Evolutionary conservation across 2,113 vertebrate genomes (phyloP).

Genomic region (Marcusenius ussheri): DNA sequence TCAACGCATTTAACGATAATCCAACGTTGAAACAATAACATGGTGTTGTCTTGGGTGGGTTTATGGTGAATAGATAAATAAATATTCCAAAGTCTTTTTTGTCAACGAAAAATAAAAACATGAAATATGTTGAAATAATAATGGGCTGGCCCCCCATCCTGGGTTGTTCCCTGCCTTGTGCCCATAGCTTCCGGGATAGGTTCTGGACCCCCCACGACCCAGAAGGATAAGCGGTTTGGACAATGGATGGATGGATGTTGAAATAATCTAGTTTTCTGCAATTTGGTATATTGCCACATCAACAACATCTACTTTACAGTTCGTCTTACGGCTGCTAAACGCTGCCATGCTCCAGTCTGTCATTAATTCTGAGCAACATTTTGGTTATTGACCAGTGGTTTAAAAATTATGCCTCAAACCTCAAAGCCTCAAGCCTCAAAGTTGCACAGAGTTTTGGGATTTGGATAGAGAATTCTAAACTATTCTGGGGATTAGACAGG

Average conservation of each 20-base stretch:
- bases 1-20: too few species aligned
- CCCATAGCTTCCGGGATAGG: too few species aligned
- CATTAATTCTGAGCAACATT: not conserved
- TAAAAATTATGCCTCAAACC: not conserved
- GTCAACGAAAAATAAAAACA: not conserved
- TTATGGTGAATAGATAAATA: too few species aligned
- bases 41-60: too few species aligned
- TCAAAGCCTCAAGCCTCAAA: not conserved
- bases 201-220: too few species aligned
- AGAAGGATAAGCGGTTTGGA: too few species aligned
- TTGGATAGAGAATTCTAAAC: not conserved
- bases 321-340: not conserved
- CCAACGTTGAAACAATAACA: too few species aligned
- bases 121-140: not conserved
- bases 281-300: not conserved
- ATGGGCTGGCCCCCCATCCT: too few species aligned
- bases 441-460: not conserved
- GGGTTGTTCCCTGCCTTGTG: too few species aligned
- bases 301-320: not conserved
- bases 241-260: not conserved
- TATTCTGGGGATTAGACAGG: slow-evolving; percentile 3
- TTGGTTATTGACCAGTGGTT: not conserved
- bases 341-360: not conserved
- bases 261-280: not conserved
- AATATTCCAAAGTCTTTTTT: not conserved